Evolutionary conservation across 2,888 invertebrate species (phyloP), one percentile per base, ranked within the genome.

Genomic region (Hypomecis atomaria): DNA sequence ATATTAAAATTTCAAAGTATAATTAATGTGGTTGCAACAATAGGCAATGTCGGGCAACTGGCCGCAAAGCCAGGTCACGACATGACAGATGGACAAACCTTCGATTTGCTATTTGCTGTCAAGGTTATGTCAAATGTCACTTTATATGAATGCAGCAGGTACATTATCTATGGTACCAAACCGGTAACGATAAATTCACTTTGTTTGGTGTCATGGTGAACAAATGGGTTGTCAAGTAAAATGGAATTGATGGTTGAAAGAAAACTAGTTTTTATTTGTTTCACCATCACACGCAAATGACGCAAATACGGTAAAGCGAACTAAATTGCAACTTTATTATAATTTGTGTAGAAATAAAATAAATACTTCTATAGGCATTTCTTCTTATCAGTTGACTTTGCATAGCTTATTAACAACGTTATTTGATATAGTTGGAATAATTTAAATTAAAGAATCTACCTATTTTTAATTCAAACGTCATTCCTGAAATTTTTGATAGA

Each of bases 71-170:
- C 74, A 64, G 79, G 79, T 81, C 79, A 79, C 81, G 81, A 80
- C 65, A 61, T 71, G 71, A 68, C 68, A 75, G 81, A 81, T 82
- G 83, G 73, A 75, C 79, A 69, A 74, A 78, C 81, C 82, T 81
- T 80, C 74, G 70, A 76, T 67, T 67, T 60, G 70, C 69, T 69
- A 76, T 67, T 68, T 64, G 69, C 67, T 69, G 72, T 73, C 82
- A 83, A 83, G 83, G 83, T 75, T 73, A 74, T 83, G 83, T 81
- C 82, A 84, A 82, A 83, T 83, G 83, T 83, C 83, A 81, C 71
- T 69, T 76, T 75, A 55, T 45, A 49, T 72, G 74, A 79, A 79
- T 78, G 74, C 74, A 75, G 72, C 75, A 76, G 75, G 74, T 69
- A 69, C 9, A 36, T n/a, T 36, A 48, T 50, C 50, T 52, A 10